Percentiles rank a stretch among this genome's conserved stretches.
Conservation (phyloP, 2,888 invertebrate genomes). For the Patella pellucida region DNA sequence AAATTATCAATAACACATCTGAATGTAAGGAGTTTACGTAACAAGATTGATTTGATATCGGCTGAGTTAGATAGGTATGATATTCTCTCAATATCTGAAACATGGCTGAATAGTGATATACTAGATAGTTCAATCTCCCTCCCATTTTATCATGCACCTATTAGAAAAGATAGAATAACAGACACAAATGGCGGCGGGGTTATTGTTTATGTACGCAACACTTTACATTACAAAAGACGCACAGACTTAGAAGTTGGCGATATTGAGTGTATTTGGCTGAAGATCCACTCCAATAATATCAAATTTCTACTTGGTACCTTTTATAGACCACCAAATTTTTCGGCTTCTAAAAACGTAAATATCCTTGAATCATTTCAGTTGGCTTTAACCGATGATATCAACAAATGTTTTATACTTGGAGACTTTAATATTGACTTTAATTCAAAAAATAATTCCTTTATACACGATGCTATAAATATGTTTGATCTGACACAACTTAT, state of each 20-base stretch:
- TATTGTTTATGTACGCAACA: slow-evolving; percentile 1
- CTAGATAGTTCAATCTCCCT: background rate
- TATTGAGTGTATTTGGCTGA: slow-evolving; percentile 5
- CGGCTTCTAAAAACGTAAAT: background rate
- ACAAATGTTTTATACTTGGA: slow-evolving; percentile 1
- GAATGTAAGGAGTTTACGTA: slow-evolving; percentile 5
- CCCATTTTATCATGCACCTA: background rate
- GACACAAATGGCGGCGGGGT: background rate
- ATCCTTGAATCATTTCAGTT: background rate
- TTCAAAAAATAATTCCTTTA: slow-evolving; percentile 1
- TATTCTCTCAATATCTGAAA: background rate
- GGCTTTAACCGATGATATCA: background rate
- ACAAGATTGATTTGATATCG: background rate
- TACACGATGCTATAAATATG: slow-evolving; percentile 4
- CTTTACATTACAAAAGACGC: background rate
- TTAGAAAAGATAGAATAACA: background rate
- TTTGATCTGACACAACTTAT: background rate
- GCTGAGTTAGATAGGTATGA: background rate
- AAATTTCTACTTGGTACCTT: background rate
- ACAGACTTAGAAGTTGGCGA: background rate
- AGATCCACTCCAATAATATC: background rate
- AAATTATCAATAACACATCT: background rate
- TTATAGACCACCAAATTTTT: background rate
- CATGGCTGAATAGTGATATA: background rate
- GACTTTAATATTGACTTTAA: background rate